Conservation (phyloP, 2,888 invertebrate genomes). For the Oscheius sp. region DNA sequence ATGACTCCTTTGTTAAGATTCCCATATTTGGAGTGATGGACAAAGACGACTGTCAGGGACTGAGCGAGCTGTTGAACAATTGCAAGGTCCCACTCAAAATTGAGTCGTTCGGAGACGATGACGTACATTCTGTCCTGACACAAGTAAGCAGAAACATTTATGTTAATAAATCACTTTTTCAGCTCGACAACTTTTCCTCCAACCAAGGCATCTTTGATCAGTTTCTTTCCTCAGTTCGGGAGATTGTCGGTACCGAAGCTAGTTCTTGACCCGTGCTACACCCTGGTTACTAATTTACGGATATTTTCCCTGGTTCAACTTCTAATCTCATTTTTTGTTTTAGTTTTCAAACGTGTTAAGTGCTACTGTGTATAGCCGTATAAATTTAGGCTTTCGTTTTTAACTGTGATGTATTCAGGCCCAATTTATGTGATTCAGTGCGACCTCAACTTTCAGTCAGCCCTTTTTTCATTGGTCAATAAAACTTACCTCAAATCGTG, state of each 20-base stretch:
- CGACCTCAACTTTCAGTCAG: too few relatives aligned
- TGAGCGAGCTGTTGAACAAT: conserved; percentile 17
- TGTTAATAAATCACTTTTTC: background rate
- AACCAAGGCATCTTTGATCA: conserved; percentile 37
- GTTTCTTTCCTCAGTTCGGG: conserved; percentile 33
- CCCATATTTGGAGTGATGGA: background rate
- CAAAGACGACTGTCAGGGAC: conserved; percentile 8
- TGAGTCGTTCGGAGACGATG: conserved; percentile 20
- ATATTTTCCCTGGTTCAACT: too few relatives aligned
- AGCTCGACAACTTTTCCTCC: conserved; percentile 36
- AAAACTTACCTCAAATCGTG: too few relatives aligned
- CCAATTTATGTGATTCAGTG: too few relatives aligned
- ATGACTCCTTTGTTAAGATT: conserved; percentile 41
- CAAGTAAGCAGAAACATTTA: conserved; percentile 8
- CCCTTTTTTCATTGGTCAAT: too few relatives aligned
- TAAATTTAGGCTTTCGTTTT: too few relatives aligned
- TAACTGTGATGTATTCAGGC: too few relatives aligned
- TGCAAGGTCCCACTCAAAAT: conserved; percentile 26
- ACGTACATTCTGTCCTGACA: conserved; percentile 2
- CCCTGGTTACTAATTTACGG: too few relatives aligned
- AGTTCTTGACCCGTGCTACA: background rate
- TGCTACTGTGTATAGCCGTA: too few relatives aligned
- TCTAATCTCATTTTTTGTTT: too few relatives aligned
- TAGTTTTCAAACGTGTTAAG: too few relatives aligned
- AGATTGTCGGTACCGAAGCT: conserved; percentile 12